Percentiles rank a stretch among this genome's conserved stretches.
These are phyloP conservation scores for Furnarius figulus DNA, from an alignment of 2,113 vertebrate species.

Conservation along the genomic window DNA sequence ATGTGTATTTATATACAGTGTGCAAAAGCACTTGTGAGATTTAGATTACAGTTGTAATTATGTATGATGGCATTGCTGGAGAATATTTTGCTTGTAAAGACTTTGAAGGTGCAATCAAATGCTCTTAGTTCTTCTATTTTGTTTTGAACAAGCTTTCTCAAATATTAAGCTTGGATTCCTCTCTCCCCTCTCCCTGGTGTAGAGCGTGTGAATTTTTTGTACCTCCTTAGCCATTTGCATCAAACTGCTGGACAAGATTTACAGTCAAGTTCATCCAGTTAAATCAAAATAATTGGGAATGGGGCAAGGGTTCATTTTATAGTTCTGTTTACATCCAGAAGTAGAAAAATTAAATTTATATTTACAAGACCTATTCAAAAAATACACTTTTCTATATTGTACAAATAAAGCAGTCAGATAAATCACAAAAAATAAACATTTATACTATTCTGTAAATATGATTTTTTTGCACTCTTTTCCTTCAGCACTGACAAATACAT, in stretches of 20 bases:
- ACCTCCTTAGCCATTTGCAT: constrained; percentile 76
- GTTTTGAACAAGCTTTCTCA: constrained; percentile 72
- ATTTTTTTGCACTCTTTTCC: constrained; percentile 5
- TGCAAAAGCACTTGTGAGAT: constrained; percentile 82
- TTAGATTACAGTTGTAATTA: constrained; percentile 83
- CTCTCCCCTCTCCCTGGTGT: background rate
- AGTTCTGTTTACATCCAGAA: constrained; percentile 83
- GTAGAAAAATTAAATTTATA: constrained; percentile 84
- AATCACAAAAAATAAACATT: constrained; percentile 89
- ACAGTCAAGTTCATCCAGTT: constrained; percentile 62
- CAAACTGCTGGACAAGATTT: constrained; percentile 73
- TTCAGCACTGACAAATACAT: background rate
- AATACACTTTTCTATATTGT: constrained; percentile 88
- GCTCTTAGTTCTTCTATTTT: constrained; percentile 68
- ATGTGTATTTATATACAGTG: constrained; percentile 87
- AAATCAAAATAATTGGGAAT: constrained; percentile 67
- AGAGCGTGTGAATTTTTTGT: constrained; percentile 65
- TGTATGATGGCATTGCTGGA: constrained; percentile 80
- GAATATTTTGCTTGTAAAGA: constrained; percentile 80
- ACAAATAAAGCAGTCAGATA: constrained; percentile 77
- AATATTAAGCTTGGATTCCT: constrained; percentile 61
- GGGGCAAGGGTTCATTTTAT: constrained; percentile 78
- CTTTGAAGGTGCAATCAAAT: constrained; percentile 80
- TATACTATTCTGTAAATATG: constrained; percentile 83
- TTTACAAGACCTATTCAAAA: constrained; percentile 85